These are phyloP conservation scores for Mesoligia furuncula DNA, from an alignment of 2,888 invertebrate genomes.

Conservation along the genomic window DNA sequence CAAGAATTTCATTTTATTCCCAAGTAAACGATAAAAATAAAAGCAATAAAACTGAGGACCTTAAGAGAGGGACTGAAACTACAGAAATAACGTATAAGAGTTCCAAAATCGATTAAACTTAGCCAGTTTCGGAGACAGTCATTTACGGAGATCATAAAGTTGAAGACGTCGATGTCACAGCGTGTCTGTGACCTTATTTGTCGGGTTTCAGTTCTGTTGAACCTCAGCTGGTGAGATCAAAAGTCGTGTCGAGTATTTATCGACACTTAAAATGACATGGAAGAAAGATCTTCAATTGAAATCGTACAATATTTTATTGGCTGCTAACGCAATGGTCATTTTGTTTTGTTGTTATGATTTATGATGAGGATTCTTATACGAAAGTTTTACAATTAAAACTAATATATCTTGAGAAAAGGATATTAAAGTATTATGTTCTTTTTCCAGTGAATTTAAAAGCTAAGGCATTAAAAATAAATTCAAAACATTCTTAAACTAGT, in stretches of 20 bases:
- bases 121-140: constrained; percentile 62
- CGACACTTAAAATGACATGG: constrained; percentile 44
- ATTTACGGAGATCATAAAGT: constrained; percentile 61
- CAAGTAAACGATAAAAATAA: constrained; percentile 60
- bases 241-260: constrained; percentile 47
- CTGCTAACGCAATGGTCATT: constrained; percentile 29
- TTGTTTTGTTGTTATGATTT: constrained; percentile 32
- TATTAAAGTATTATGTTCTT: neutral
- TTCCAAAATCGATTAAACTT: constrained; percentile 77
- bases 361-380: neutral
- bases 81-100: constrained; percentile 53
- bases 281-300: constrained; percentile 47
- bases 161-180: constrained; percentile 35
- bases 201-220: constrained; percentile 28
- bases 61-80: constrained; percentile 63
- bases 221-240: constrained; percentile 48
- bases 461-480: neutral
- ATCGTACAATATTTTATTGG: constrained; percentile 44
- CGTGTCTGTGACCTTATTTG: constrained; percentile 29
- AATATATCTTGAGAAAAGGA: neutral
- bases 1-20: constrained; percentile 53
- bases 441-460: neutral
- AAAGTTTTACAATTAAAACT: neutral
- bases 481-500: no score
- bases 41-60: constrained; percentile 61